phyloP scores from a whole-genome alignment of 2,888 invertebrate species.

The Meloe dianella region DNA sequence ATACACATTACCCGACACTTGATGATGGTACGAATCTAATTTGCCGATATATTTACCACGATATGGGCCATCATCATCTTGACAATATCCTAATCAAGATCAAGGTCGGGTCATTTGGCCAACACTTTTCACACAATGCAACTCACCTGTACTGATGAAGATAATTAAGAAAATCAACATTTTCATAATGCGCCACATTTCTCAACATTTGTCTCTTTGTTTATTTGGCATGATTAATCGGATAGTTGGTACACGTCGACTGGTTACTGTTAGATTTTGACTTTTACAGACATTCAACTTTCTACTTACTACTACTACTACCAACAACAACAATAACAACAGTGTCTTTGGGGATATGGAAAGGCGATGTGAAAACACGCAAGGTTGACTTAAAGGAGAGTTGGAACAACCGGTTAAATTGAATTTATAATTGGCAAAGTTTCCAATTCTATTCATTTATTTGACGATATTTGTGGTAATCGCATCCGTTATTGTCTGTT shows the following conservation, averaged over 20 bases:
- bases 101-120: too few species aligned
- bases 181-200: not conserved
- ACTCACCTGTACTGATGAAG: not conserved
- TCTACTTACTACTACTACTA: not conserved
- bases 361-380: not conserved
- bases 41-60: constrained; percentile 82
- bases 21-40: constrained; percentile 89
- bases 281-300: constrained; percentile 12
- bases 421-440: too few species aligned
- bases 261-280: constrained; percentile 3
- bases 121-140: too few species aligned
- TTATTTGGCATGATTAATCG: not conserved
- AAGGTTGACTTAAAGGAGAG: constrained; percentile 1
- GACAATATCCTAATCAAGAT: constrained; percentile 35
- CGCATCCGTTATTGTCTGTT: constrained; percentile 39
- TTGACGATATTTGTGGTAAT: constrained; percentile 19
- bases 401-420: constrained; percentile 1
- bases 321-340: constrained; percentile 3
- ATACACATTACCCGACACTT: constrained; percentile 87
- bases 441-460: not conserved
- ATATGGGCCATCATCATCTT: constrained; percentile 76
- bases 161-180: not conserved
- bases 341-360: not conserved
- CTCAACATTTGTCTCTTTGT: not conserved
- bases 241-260: not conserved